Conservation (phyloP, 1,140 invertebrate genomes). For the Nebria ingens region DNA sequence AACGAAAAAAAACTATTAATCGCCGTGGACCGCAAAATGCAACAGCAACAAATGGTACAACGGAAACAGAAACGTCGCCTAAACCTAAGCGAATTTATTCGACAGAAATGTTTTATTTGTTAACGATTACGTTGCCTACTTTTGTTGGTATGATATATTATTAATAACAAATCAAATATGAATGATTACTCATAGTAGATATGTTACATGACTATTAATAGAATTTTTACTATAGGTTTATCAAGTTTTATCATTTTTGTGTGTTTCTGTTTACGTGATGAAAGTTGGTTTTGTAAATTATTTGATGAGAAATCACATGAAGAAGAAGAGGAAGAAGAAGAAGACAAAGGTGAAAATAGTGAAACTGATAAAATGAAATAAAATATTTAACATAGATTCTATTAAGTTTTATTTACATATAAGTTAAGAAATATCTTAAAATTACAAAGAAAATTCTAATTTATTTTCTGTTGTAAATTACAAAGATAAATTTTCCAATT, state of each 20-base stretch:
- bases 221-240: constrained; percentile 6
- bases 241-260: background rate
- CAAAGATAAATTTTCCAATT: constrained; percentile 55
- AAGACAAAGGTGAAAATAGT: background rate
- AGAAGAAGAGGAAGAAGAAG: constrained; percentile 2
- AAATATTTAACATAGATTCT: background rate
- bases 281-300: constrained; percentile 12
- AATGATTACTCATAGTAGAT: no score
- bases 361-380: constrained; percentile 6
- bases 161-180: no score
- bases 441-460: background rate
- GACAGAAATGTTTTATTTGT: background rate
- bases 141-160: constrained; percentile 10
- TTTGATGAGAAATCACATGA: constrained; percentile 13
- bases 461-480: constrained; percentile 4
- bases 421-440: no score
- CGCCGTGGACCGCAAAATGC: no score
- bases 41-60: no score
- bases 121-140: constrained; percentile 12
- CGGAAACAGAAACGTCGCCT: no score
- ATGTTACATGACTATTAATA: no score
- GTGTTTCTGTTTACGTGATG: constrained; percentile 11
- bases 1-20: no score
- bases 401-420: no score
- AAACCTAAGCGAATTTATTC: background rate